A percentile compares a stretch with the other conserved stretches of the same genome.
Conservation (phyloP, 2,797 vertebrate genomes). For the Rhincodon typus region DNA sequence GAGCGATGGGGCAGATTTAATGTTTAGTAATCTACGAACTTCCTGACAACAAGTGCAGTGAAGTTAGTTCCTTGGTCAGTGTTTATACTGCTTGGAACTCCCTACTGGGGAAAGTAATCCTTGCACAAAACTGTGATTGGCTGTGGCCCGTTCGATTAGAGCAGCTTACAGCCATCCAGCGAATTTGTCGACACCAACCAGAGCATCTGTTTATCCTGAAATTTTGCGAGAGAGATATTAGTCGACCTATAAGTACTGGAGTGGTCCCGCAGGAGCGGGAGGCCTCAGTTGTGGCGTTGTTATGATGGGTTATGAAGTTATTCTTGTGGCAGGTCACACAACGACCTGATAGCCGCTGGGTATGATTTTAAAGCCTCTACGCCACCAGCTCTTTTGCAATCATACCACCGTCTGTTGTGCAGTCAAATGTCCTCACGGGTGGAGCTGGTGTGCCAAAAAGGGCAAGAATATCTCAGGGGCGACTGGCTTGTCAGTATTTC, state of each 20-base stretch:
- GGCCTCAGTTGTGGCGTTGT: not conserved
- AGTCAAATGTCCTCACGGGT: no score
- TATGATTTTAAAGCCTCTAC: not conserved
- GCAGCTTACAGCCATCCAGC: not conserved
- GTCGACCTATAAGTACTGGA: not conserved
- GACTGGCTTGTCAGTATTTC: no score
- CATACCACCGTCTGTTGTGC: not conserved
- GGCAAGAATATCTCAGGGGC: no score
- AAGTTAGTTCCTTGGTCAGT: not conserved
- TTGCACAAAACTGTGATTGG: not conserved
- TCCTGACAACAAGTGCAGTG: not conserved
- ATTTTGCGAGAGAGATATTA: not conserved
- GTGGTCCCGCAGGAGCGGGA: no score
- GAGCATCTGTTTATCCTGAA: not conserved
- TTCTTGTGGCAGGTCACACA: not conserved
- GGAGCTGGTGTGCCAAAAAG: no score
- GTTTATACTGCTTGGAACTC: not conserved
- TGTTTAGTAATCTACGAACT: not conserved
- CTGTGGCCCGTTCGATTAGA: no score
- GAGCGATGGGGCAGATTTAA: not conserved
- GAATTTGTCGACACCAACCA: not conserved
- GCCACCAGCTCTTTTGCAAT: not conserved
- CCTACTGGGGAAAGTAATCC: not conserved
- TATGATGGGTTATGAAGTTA: not conserved
- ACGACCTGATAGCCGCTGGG: not conserved